phyloP scores from a whole-genome alignment of 2,113 vertebrate genomes.

The Ctenomys sociabilis region DNA sequence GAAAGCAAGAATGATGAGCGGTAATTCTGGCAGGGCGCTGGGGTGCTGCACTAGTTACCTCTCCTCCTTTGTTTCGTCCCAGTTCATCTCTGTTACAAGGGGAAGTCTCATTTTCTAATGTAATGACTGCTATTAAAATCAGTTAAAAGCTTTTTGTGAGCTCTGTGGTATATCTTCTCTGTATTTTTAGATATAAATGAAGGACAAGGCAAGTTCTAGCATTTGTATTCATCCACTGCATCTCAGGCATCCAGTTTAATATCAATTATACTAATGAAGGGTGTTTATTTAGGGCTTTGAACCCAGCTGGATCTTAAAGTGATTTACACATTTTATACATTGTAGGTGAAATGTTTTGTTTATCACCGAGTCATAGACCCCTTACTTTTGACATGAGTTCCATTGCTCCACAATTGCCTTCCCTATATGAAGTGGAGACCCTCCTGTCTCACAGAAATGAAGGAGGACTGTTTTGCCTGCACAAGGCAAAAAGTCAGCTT shows the following conservation, averaged over 20 bases:
- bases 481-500: constrained; percentile 54
- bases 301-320: constrained; percentile 67
- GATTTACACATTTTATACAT: constrained; percentile 63
- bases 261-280: constrained; percentile 75
- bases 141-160: constrained; percentile 78
- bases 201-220: constrained; percentile 57
- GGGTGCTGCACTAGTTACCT: constrained; percentile 76
- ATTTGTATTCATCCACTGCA: constrained; percentile 69
- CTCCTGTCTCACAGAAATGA: constrained; percentile 50
- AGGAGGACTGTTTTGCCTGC: constrained; percentile 51
- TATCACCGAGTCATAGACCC: constrained; percentile 29
- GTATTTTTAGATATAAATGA: constrained; percentile 82
- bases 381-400: background rate
- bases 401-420: background rate
- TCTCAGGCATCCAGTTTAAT: constrained; percentile 71
- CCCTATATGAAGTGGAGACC: constrained; percentile 27
- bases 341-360: constrained; percentile 55
- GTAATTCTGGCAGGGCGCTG: constrained; percentile 79
- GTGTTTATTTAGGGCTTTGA: constrained; percentile 75
- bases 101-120: constrained; percentile 81
- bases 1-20: constrained; percentile 86
- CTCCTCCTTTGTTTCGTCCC: constrained; percentile 81
- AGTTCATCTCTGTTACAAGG: constrained; percentile 81
- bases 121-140: constrained; percentile 84
- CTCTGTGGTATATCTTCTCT: constrained; percentile 54